phyloP scores from a whole-genome alignment of 2,113 vertebrate species.

The Protomyctophum bolini region DNA sequence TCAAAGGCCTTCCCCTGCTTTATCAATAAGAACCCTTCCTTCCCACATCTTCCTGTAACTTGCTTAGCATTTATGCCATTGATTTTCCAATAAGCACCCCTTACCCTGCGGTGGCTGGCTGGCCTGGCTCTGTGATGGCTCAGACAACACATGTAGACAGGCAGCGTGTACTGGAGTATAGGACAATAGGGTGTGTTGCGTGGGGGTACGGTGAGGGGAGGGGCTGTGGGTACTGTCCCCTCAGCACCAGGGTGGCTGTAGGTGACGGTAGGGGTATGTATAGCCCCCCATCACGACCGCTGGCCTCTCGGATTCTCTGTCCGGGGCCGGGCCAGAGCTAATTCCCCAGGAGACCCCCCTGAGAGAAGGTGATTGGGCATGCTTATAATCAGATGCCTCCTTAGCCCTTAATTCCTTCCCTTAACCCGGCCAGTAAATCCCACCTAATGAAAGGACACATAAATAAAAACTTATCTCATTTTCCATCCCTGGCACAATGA shows the following conservation, averaged over 20 bases:
- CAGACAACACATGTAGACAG: slow-evolving; percentile 64
- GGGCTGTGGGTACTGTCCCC: neutral
- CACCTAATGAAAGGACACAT: slow-evolving; percentile 75
- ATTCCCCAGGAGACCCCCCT: slow-evolving; percentile 67
- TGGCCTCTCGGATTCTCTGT: slow-evolving; percentile 40
- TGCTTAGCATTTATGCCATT: slow-evolving; percentile 98
- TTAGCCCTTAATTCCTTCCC: slow-evolving; percentile 75
- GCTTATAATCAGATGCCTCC: slow-evolving; percentile 76
- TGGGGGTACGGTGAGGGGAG: slow-evolving; percentile 31
- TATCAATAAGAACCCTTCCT: slow-evolving; percentile 95
- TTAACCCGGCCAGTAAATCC: slow-evolving; percentile 74
- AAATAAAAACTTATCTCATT: slow-evolving; percentile 78
- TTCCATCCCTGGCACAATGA: slow-evolving; percentile 72
- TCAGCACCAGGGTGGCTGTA: slow-evolving; percentile 15
- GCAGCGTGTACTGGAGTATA: slow-evolving; percentile 54
- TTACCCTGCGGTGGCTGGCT: slow-evolving; percentile 88
- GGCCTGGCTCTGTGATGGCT: slow-evolving; percentile 71
- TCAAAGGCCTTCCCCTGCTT: slow-evolving; percentile 93
- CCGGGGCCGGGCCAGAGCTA: slow-evolving; percentile 49
- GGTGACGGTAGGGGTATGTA: slow-evolving; percentile 27
- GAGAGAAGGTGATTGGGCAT: slow-evolving; percentile 71
- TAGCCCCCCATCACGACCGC: slow-evolving; percentile 11
- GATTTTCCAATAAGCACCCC: slow-evolving; percentile 99
- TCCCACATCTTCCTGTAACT: slow-evolving; percentile 98
- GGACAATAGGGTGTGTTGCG: slow-evolving; percentile 60